phyloP scores from a whole-genome alignment of 2,113 vertebrate species.

The Gila orcuttii region DNA sequence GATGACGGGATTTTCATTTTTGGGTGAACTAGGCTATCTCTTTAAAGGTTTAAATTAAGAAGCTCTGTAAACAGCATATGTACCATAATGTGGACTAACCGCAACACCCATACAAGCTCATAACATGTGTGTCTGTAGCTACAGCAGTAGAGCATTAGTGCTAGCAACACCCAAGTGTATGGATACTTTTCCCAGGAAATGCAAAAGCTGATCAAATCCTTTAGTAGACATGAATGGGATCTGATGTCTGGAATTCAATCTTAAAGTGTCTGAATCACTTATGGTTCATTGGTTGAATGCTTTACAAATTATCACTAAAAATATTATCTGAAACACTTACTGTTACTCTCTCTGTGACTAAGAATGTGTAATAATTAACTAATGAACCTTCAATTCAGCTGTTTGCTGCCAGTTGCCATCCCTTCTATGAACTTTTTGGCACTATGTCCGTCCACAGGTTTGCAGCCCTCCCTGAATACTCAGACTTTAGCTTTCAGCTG shows the following conservation, averaged over 20 bases:
- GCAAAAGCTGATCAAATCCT: background rate
- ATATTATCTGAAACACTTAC: background rate
- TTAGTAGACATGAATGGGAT: background rate
- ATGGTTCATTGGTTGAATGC: background rate
- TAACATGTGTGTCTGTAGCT: too few species aligned
- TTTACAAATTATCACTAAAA: background rate
- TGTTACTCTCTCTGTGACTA: background rate
- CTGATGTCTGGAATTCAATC: too few species aligned
- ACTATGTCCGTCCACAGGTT: background rate
- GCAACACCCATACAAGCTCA: too few species aligned
- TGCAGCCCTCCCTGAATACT: background rate
- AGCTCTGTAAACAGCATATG: background rate
- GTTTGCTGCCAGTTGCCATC: background rate
- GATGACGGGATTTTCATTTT: background rate
- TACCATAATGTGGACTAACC: too few species aligned
- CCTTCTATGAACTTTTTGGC: background rate
- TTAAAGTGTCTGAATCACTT: background rate
- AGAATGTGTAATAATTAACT: slow-evolving; percentile 11
- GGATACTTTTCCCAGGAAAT: background rate
- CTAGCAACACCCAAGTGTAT: background rate
- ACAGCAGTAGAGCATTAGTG: too few species aligned
- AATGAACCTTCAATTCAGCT: background rate
- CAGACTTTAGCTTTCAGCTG: background rate
- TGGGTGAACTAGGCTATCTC: background rate
- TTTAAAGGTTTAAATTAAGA: too few species aligned